Base-by-base conservation (phyloP, 2,888 invertebrate genomes). In the Colletes collaris region DNA sequence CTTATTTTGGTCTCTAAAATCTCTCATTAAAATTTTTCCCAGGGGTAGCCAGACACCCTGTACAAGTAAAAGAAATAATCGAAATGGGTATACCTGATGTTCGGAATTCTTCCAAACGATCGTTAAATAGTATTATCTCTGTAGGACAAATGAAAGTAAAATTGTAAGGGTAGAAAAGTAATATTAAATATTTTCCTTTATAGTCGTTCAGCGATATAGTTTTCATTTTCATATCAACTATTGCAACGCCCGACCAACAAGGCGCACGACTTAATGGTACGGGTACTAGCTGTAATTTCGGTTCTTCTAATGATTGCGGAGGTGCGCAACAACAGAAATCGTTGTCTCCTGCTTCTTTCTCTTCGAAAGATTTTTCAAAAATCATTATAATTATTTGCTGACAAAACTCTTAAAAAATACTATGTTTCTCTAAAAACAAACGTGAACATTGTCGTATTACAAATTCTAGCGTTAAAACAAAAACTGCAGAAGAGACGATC, bases 41-140 rank as follows among this genome's bases (percentile, higher is more conserved):
- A 27, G 27, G 27, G 27, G 27, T 27, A 2, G 27, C 27, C 27
- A 2, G 2, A 27, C 2, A 27, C 27, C 27, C 27, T 27, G 27
- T 27, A 2, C 4, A 40, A 40, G 6, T 40, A 40, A 40, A 40
- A 40, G 40, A 40, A 40, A 40, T 7, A 37, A n/a, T 40, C 4
- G 19, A 2, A 11, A 40, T 16, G 7, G 4, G 40, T 40, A 46
- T 87, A 90, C 90, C 83, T 19, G 85, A 55, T 49, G 71, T 76
- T 13, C 49, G 65, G 46, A 90, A 90, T 70, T 90, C 88, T 7
- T 84, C 79, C 37, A 89, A 44, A 8, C 90, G 87, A 35, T 90
- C 89, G 59, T 84, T 90, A 67, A 89, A 90, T 56, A 89, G 87
- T 65, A 90, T 87, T 10, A 90, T 77, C 69, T 90, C 90, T n/a